These are phyloP conservation scores for Tangachromis dhanisi DNA, from an alignment of 2,113 vertebrate genomes.

Conservation along the genomic window DNA sequence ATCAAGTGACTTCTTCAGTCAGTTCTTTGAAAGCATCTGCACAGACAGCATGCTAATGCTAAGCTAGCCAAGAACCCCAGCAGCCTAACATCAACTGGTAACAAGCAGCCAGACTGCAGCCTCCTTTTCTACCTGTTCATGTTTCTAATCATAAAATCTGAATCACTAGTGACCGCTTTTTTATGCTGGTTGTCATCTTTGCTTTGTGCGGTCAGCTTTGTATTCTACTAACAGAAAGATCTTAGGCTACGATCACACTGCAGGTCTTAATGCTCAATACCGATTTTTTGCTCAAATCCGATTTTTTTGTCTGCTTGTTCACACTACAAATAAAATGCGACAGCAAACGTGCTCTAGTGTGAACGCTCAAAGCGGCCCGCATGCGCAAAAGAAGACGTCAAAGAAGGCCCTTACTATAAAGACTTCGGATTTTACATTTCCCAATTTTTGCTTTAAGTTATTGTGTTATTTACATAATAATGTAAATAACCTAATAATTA, in stretches of 20 bases:
- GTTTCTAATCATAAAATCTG: neutral
- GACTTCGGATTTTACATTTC: rapidly evolving
- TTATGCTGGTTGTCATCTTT: neutral
- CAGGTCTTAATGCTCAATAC: neutral
- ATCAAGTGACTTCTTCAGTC: neutral
- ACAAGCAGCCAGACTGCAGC: neutral
- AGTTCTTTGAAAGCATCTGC: neutral
- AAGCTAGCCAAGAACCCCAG: neutral
- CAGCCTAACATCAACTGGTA: neutral
- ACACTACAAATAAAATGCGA: neutral
- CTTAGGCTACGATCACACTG: neutral
- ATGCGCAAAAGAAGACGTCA: neutral
- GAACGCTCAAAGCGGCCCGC: neutral
- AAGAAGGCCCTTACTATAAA: neutral
- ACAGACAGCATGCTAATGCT: neutral
- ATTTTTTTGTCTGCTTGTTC: neutral
- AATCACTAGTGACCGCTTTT: neutral
- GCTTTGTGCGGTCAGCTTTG: neutral
- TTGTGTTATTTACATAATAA: neutral
- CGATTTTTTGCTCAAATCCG: neutral
- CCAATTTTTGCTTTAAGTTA: no score
- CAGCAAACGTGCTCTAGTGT: rapidly evolving
- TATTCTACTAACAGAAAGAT: neutral
- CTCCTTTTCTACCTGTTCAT: neutral
- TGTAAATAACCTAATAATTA: no score